phyloP scores from a whole-genome alignment of 1,140 invertebrate genomes.

The Lepidotrigona ventralis region DNA sequence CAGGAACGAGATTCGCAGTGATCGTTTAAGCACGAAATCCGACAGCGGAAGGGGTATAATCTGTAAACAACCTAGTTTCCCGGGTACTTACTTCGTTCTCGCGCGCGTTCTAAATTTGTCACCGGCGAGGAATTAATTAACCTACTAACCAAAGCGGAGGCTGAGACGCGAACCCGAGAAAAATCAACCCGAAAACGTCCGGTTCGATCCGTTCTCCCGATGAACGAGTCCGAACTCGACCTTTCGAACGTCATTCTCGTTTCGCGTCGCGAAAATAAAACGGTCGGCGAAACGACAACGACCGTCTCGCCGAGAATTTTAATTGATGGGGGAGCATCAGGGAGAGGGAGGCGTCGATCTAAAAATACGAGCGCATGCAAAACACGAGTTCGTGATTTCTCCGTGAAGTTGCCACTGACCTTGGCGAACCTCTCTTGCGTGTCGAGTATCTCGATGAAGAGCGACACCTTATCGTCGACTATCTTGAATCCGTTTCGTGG shows the following conservation, averaged over 20 bases:
- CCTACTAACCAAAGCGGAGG: neutral
- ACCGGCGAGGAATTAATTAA: conserved; percentile 1
- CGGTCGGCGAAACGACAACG: neutral
- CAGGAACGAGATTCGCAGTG: no score
- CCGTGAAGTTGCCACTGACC: conserved; percentile 79
- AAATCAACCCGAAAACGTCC: neutral
- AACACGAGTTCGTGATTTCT: neutral
- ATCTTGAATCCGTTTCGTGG: conserved; percentile 87
- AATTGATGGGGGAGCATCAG: neutral
- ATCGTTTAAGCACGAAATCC: neutral
- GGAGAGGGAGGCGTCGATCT: neutral
- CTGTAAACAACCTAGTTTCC: neutral
- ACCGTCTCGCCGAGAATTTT: conserved; percentile 1
- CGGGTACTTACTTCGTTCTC: neutral
- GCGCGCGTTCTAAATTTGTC: conserved; percentile 10
- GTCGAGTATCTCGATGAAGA: conserved; percentile 90
- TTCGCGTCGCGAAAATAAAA: conserved; percentile 11
- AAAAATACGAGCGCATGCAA: neutral
- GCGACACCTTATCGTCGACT: conserved; percentile 87
- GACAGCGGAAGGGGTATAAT: neutral
- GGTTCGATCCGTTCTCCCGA: neutral
- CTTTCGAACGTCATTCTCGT: neutral
- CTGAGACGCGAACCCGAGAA: neutral
- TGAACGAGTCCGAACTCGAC: neutral
- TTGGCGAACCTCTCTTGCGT: conserved; percentile 89